A percentile compares a stretch with the other conserved stretches of the same genome.
phyloP scores from a whole-genome alignment of 92 coral and sea anemone genomes.

The Paramuricea clavata region DNA sequence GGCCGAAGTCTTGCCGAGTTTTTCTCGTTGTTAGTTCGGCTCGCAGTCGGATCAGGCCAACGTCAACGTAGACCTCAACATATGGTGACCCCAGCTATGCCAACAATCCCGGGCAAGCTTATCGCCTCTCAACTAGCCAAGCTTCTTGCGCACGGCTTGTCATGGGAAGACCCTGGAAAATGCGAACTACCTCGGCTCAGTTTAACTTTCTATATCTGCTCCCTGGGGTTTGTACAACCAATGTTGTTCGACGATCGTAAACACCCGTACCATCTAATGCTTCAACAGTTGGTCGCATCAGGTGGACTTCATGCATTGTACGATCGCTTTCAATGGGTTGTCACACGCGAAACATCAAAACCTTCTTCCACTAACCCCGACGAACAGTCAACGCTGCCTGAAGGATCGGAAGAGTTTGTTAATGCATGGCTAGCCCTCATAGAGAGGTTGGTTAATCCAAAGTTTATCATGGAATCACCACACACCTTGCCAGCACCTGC shows the following conservation, averaged over 20 bases:
- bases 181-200: slow-evolving; percentile 71
- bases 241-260: slow-evolving; percentile 96
- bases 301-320: slow-evolving; percentile 88
- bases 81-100: slow-evolving; percentile 79
- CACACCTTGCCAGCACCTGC: slow-evolving; percentile 75
- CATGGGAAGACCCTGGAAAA: slow-evolving; percentile 79
- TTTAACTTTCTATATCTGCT: slow-evolving; percentile 84
- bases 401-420: slow-evolving; percentile 89
- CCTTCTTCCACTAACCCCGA: slow-evolving; percentile 41
- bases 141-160: slow-evolving; percentile 77
- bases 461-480: slow-evolving; percentile 85
- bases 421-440: slow-evolving; percentile 91
- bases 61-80: slow-evolving; percentile 96
- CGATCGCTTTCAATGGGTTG: slow-evolving; percentile 75
- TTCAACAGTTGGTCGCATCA: slow-evolving; percentile 88
- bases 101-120: slow-evolving; percentile 80
- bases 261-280: slow-evolving; percentile 95
- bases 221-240: slow-evolving; percentile 88
- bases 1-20: slow-evolving; percentile 92
- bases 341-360: slow-evolving; percentile 65
- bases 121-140: slow-evolving; percentile 85
- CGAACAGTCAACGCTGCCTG: slow-evolving; percentile 51
- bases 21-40: slow-evolving; percentile 83
- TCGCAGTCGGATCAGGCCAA: slow-evolving; percentile 94
- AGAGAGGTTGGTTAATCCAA: slow-evolving; percentile 83